A percentile compares a stretch with the other conserved stretches of the same genome.
These are phyloP conservation scores for Phoenicopterus ruber DNA, from an alignment of 2,113 vertebrate species.

Conservation along the genomic window DNA sequence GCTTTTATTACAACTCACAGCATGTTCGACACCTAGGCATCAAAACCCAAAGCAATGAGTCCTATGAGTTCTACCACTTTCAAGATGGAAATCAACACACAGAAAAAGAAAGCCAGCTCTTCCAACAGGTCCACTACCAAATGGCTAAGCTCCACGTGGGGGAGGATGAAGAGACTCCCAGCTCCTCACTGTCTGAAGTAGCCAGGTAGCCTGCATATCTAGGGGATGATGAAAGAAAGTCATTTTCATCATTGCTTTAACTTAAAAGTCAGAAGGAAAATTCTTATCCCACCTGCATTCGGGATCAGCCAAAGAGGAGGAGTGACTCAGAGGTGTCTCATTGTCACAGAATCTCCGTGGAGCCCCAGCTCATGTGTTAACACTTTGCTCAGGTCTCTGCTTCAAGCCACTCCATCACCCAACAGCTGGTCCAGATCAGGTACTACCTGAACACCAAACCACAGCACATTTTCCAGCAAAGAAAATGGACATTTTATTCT, in stretches of 20 bases:
- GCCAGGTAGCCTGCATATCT: neutral
- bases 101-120: neutral
- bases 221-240: neutral
- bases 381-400: neutral
- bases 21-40: accelerated
- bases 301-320: neutral
- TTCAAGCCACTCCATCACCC: neutral
- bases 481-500: neutral
- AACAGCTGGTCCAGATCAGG: neutral
- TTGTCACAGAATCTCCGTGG: neutral
- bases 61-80: neutral
- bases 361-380: neutral
- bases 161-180: neutral
- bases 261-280: neutral
- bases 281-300: neutral
- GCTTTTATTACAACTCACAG: neutral
- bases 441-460: neutral
- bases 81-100: neutral
- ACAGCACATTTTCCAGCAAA: neutral
- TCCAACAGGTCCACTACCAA: neutral
- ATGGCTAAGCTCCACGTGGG: neutral
- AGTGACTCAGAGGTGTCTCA: neutral
- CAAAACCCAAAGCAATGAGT: neutral
- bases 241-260: neutral
- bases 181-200: neutral